phyloP scores from a whole-genome alignment of 2,888 invertebrate genomes.

The Boloria euphrosyne region DNA sequence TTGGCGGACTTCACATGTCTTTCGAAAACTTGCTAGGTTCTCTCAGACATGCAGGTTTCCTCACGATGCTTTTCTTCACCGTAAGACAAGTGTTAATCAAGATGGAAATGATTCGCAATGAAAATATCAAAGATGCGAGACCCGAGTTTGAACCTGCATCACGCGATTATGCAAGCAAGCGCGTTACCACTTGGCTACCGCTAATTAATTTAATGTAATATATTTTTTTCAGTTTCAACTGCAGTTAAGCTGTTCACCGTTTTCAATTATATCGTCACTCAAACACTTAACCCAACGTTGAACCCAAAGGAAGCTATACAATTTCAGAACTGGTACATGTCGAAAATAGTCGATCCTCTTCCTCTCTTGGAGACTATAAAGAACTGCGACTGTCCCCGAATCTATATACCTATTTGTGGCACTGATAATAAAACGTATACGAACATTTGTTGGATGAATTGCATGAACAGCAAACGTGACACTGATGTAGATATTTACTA shows the following conservation, averaged over 20 bases:
- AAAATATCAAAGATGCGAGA: no score
- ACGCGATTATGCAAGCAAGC: no score
- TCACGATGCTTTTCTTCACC: no score
- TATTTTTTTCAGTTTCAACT: conserved; percentile 2
- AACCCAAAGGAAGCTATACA: conserved; percentile 23
- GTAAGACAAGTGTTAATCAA: no score
- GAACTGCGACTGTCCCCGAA: conserved; percentile 50
- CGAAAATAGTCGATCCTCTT: conserved; percentile 27
- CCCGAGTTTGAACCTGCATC: no score
- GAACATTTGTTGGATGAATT: conserved; percentile 50
- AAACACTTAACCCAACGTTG: conserved; percentile 26
- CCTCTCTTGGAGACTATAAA: conserved; percentile 39
- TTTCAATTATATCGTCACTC: conserved; percentile 1
- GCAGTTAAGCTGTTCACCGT: not conserved
- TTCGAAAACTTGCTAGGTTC: no score
- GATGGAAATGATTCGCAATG: no score
- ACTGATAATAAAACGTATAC: conserved; percentile 52
- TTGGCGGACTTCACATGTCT: no score
- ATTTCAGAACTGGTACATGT: conserved; percentile 36
- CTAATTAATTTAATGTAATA: no score
- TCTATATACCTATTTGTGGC: conserved; percentile 58
- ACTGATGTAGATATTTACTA: conserved; percentile 27
- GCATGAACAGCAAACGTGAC: conserved; percentile 34
- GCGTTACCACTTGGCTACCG: no score
- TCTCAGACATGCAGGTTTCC: no score